Conservation (phyloP, 1,140 invertebrate genomes). For the Papilio dardanus region DNA sequence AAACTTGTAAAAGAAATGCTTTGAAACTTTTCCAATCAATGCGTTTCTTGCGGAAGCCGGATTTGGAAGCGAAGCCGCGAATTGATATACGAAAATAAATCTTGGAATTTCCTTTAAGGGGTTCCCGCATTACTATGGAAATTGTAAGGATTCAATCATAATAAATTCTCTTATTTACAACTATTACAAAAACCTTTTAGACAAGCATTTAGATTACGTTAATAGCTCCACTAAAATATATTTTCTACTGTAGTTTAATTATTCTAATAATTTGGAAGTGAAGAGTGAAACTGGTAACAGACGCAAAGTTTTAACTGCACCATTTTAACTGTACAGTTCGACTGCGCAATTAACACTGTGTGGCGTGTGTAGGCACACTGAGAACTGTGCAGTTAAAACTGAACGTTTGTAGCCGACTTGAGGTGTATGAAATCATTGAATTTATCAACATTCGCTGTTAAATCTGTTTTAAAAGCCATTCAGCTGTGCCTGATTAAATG, state of each 20-base stretch:
- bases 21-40: constrained; percentile 36
- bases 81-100: constrained; percentile 37
- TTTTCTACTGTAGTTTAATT: background rate
- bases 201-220: background rate
- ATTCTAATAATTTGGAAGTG: too few species aligned
- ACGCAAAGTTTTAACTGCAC: too few species aligned
- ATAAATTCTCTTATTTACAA: constrained; percentile 31
- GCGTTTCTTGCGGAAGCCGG: constrained; percentile 33
- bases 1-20: constrained; percentile 28
- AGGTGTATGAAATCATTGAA: too few species aligned
- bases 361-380: too few species aligned
- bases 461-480: too few species aligned
- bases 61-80: constrained; percentile 29
- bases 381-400: too few species aligned
- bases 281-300: too few species aligned
- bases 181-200: constrained; percentile 4
- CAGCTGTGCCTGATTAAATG: too few species aligned
- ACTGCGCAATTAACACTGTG: too few species aligned
- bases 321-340: too few species aligned
- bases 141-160: constrained; percentile 30
- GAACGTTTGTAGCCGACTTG: too few species aligned
- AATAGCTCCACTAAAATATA: background rate
- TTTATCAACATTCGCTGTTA: too few species aligned
- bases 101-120: constrained; percentile 35
- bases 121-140: constrained; percentile 25